These are phyloP conservation scores for Pasiphila rectangulata DNA, from an alignment of 2,888 invertebrate species.

Conservation along the genomic window DNA sequence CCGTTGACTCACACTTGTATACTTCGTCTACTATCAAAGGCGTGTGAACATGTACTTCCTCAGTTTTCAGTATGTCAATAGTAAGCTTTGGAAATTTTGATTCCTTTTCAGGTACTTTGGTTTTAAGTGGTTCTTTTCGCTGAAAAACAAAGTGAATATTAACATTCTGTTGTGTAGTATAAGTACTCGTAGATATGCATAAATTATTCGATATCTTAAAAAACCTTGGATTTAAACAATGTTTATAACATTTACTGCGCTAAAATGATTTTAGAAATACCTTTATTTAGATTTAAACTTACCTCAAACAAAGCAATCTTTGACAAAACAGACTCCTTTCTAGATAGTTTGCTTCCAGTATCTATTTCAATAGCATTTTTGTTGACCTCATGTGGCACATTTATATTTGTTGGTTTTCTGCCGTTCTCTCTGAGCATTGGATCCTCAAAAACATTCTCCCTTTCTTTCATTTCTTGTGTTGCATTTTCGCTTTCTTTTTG, in stretches of 20 bases:
- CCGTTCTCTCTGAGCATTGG: constrained; percentile 56
- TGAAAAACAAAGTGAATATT: constrained; percentile 31
- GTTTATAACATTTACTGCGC: too few relatives aligned
- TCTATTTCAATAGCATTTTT: constrained; percentile 34
- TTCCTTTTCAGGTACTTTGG: constrained; percentile 19
- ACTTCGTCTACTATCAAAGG: constrained; percentile 55
- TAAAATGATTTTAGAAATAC: too few relatives aligned
- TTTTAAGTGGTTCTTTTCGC: constrained; percentile 34
- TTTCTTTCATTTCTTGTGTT: constrained; percentile 19
- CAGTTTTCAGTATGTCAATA: constrained; percentile 24
- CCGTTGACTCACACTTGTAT: constrained; percentile 35
- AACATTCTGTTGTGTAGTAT: too few relatives aligned
- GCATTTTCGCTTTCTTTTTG: constrained; percentile 9
- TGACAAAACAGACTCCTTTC: constrained; percentile 53
- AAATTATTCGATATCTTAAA: too few relatives aligned
- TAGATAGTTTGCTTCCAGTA: constrained; percentile 41
- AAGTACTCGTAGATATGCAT: too few relatives aligned
- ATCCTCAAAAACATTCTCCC: constrained; percentile 33
- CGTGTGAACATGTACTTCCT: constrained; percentile 30
- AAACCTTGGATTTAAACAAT: too few relatives aligned
- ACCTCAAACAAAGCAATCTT: constrained; percentile 73
- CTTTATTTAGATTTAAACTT: too few relatives aligned
- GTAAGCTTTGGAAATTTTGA: constrained; percentile 27
- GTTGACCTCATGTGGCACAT: constrained; percentile 32
- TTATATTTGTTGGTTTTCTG: constrained; percentile 44